Evolutionary conservation across 2,888 invertebrate species (phyloP).

Genomic region (Drosophila paracracens): DNA sequence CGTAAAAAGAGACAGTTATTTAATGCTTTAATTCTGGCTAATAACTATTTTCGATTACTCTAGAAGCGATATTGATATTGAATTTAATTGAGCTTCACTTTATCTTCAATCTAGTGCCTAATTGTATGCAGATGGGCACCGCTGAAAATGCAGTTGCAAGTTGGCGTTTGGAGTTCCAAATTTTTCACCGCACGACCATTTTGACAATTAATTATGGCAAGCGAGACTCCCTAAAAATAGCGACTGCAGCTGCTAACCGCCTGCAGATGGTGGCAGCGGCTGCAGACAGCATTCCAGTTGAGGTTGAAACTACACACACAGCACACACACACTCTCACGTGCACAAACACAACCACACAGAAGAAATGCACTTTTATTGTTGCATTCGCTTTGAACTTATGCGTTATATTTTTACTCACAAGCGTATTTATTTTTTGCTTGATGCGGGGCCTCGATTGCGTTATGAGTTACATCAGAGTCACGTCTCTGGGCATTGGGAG

Average conservation of each 20-base stretch:
- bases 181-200: conserved; percentile 25
- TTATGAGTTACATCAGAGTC: conserved; percentile 62
- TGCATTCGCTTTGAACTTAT: conserved; percentile 35
- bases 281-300: conserved; percentile 56
- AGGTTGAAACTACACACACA: conserved; percentile 36
- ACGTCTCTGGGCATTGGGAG: conserved; percentile 25
- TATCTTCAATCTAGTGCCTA: neutral
- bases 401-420: conserved; percentile 43
- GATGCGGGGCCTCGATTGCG: conserved; percentile 38
- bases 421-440: conserved; percentile 11
- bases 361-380: conserved; percentile 35
- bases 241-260: conserved; percentile 51
- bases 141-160: conserved; percentile 2
- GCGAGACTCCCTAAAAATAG: conserved; percentile 62
- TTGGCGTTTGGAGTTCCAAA: conserved; percentile 6
- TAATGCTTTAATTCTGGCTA: neutral
- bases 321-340: conserved; percentile 9
- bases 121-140: neutral
- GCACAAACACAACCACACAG: conserved; percentile 5
- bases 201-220: conserved; percentile 46
- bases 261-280: conserved; percentile 34
- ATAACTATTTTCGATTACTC: neutral
- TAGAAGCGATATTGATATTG: no score
- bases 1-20: neutral
- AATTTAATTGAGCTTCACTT: neutral